Evolutionary conservation across 2,888 invertebrate species (phyloP).

Genomic region (Eupeodes luniger): DNA sequence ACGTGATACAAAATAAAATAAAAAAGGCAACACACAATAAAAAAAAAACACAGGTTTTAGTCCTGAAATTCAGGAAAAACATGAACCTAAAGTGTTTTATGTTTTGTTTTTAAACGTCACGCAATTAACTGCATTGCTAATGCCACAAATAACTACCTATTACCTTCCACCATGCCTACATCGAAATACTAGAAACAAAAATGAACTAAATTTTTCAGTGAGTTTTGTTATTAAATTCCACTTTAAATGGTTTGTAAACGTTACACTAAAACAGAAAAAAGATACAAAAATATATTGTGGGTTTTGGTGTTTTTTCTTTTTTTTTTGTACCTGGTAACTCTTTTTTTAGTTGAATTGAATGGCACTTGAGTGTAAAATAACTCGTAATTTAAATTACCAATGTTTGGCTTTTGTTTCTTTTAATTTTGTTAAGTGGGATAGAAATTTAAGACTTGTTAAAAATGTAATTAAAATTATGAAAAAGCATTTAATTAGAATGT

Average conservation of each 20-base stretch:
- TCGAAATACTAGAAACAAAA: neutral
- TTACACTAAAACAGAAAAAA: no score
- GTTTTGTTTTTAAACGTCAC: constrained; percentile 30
- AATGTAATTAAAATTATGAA: no score
- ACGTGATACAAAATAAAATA: constrained; percentile 19
- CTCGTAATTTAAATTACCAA: neutral
- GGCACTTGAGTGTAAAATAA: constrained; percentile 32
- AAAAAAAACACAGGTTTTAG: constrained; percentile 13
- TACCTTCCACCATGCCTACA: neutral
- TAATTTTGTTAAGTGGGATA: neutral
- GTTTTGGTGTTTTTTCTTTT: neutral
- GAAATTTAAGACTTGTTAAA: neutral
- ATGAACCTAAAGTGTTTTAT: constrained; percentile 28
- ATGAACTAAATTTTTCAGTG: constrained; percentile 23
- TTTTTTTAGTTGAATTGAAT: constrained; percentile 40
- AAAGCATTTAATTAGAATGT: no score
- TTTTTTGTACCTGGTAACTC: constrained; percentile 4
- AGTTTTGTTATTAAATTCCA: constrained; percentile 35
- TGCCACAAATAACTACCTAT: neutral
- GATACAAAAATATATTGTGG: neutral
- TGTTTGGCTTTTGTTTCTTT: constrained; percentile 4
- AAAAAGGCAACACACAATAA: no score
- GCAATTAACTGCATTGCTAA: constrained; percentile 59
- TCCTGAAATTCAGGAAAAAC: constrained; percentile 22
- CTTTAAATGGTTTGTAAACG: neutral